Evolutionary conservation across 2,113 vertebrate species (phyloP), one percentile per base, ranked within the genome.

Genomic region (Rissa tridactyla): DNA sequence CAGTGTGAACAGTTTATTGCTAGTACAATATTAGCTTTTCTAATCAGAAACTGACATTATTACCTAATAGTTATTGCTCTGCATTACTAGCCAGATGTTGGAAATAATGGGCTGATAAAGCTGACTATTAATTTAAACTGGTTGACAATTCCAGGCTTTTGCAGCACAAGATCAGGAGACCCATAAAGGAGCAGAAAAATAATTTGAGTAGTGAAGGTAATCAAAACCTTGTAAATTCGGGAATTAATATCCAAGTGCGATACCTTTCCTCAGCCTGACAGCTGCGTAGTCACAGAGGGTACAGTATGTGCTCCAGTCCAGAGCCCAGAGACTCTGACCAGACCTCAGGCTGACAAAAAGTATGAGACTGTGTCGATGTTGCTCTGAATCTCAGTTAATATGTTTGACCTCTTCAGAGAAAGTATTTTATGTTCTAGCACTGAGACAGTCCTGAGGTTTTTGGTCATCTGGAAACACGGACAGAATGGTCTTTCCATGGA

Each of bases 51-150:
- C 72, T 81, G 76, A 85, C 2, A 5, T 95, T 96, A 97, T 97
- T 97, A 83, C 86, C 79, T 96, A 97, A 96, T 89, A 97, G 94
- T 90, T 97, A 97, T 94, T 95, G 85, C 79, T 95, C 54, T 90
- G 91, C 55, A 94, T 94, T 97, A 94, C 91, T 86, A 96, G 94
- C 91, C 97, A 98, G 93, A 97, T 95, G 95, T 95, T 93, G 86
- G 96, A 96, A 97, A 98, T 97, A 98, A 96, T 75, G 88, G 96
- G 54, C 88, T 83, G 95, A 97, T 97, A 98, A 98, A 98, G 69
- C 55, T 95, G 54, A 94, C 95, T 92, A 86, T 97, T 96, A 98
- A 97, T 98, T 98, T 93, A 82, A 94, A 70, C 75, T 72, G 54
- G 92, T 73, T 96, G 97, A 97, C 79, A 96, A 69, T 96, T 97